phyloP scores from a whole-genome alignment of 2,888 invertebrate species.

The Campaea margaritaria region DNA sequence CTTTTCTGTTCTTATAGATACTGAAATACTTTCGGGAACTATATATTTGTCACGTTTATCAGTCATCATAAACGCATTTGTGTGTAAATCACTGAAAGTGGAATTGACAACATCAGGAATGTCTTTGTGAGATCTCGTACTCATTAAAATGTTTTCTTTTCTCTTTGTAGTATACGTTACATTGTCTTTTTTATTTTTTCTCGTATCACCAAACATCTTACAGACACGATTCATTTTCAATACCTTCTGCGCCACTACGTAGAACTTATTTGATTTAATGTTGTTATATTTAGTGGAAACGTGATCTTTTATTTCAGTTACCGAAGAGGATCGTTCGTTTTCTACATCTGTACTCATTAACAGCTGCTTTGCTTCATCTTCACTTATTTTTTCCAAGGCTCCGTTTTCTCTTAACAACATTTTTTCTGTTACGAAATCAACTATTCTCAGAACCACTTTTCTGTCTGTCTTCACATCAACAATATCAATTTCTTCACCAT shows the following conservation, averaged over 20 bases:
- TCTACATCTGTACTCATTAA: slow-evolving; percentile 65
- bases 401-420: slow-evolving; percentile 84
- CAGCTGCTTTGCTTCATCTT: slow-evolving; percentile 71
- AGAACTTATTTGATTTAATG: slow-evolving; percentile 54
- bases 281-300: slow-evolving; percentile 11
- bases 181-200: slow-evolving; percentile 44
- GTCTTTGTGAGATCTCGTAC: slow-evolving; percentile 56
- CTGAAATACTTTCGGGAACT: slow-evolving; percentile 72
- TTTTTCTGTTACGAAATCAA: slow-evolving; percentile 84
- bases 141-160: slow-evolving; percentile 39
- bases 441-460: slow-evolving; percentile 81
- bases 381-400: slow-evolving; percentile 74
- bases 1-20: slow-evolving; percentile 70
- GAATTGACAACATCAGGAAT: slow-evolving; percentile 81
- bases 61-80: slow-evolving; percentile 54
- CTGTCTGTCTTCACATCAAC: slow-evolving; percentile 74
- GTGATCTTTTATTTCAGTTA: slow-evolving; percentile 41
- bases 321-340: slow-evolving; percentile 42
- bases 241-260: slow-evolving; percentile 61
- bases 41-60: slow-evolving; percentile 68
- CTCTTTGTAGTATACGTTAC: slow-evolving; percentile 34
- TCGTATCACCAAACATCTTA: slow-evolving; percentile 59
- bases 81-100: slow-evolving; percentile 64
- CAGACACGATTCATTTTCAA: slow-evolving; percentile 67
- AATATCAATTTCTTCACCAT: slow-evolving; percentile 80